phyloP scores from a whole-genome alignment of 2,797 vertebrate species.

The Melanotaenia pygmaea region DNA sequence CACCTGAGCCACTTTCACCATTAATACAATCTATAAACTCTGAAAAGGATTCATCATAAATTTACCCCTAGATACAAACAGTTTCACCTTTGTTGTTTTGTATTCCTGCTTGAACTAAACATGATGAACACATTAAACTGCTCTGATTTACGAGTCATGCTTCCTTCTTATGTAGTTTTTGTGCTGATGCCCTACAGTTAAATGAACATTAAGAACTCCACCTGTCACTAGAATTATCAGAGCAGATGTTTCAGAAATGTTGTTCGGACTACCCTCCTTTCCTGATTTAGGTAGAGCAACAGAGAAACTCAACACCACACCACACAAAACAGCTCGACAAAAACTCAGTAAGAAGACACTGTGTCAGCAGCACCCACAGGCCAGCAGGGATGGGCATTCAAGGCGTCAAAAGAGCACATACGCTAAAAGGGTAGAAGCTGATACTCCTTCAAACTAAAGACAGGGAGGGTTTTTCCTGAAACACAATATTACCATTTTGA shows the following conservation, averaged over 20 bases:
- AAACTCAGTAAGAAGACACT: slow-evolving; percentile 68
- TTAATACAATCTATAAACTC: not conserved
- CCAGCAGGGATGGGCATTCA: slow-evolving; percentile 20
- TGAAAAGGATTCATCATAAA: not conserved
- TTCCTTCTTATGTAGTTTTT: not conserved
- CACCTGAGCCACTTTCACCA: too few relatives aligned
- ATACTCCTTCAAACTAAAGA: slow-evolving; percentile 44
- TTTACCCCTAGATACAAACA: not conserved
- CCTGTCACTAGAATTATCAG: slow-evolving; percentile 30
- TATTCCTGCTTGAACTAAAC: too few relatives aligned
- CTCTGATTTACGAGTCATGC: not conserved
- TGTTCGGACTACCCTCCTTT: slow-evolving; percentile 46
- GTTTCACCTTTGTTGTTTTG: not conserved
- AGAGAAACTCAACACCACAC: slow-evolving; percentile 54
- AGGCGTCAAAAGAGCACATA: slow-evolving; percentile 50
- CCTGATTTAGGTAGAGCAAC: slow-evolving; percentile 53
- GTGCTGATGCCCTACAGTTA: slow-evolving; percentile 12
- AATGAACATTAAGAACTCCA: slow-evolving; percentile 9
- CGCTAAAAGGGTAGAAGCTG: slow-evolving; percentile 49
- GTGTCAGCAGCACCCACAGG: slow-evolving; percentile 47
- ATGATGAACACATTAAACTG: not conserved
- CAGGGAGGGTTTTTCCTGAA: slow-evolving; percentile 60
- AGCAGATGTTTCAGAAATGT: slow-evolving; percentile 46
- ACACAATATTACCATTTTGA: slow-evolving; percentile 56
- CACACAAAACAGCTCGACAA: slow-evolving; percentile 51